These are phyloP conservation scores for Siderastrea radians DNA, from an alignment of 92 coral and sea anemone species.

Conservation along the genomic window DNA sequence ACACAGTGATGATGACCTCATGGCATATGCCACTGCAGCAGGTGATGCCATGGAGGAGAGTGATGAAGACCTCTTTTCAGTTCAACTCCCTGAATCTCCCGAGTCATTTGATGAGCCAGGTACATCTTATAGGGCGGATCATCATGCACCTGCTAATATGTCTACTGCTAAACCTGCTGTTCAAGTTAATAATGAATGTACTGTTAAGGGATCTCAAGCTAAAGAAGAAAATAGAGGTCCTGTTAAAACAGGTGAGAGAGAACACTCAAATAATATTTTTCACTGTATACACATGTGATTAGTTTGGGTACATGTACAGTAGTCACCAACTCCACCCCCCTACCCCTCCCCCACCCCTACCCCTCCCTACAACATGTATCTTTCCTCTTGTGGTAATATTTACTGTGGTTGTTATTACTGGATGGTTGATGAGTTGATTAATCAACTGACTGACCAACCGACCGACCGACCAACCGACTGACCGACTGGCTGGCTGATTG, in stretches of 20 bases:
- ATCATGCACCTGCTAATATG: not conserved
- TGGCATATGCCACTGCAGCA: conserved; percentile 88
- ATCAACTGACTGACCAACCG: no score
- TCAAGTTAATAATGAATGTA: not conserved
- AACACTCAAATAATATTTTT: no score
- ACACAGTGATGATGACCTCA: conserved; percentile 72
- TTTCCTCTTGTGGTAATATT: no score
- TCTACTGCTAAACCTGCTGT: not conserved
- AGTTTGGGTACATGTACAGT: no score
- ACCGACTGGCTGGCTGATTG: no score
- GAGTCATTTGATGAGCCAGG: conserved; percentile 23
- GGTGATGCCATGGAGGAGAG: conserved; percentile 79
- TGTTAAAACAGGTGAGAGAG: conserved; percentile 6
- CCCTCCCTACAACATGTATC: no score
- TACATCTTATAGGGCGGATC: not conserved
- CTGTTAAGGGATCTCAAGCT: not conserved
- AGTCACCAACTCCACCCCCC: no score
- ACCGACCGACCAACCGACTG: no score
- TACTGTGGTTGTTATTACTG: no score
- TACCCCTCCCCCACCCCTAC: no score
- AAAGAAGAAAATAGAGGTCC: not conserved
- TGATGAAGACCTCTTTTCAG: conserved; percentile 87
- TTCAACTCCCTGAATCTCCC: conserved; percentile 64
- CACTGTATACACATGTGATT: no score
- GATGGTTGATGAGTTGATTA: no score